Evolutionary conservation across 2,113 vertebrate genomes (phyloP).

Genomic region (Forbesichthys agassizii): DNA sequence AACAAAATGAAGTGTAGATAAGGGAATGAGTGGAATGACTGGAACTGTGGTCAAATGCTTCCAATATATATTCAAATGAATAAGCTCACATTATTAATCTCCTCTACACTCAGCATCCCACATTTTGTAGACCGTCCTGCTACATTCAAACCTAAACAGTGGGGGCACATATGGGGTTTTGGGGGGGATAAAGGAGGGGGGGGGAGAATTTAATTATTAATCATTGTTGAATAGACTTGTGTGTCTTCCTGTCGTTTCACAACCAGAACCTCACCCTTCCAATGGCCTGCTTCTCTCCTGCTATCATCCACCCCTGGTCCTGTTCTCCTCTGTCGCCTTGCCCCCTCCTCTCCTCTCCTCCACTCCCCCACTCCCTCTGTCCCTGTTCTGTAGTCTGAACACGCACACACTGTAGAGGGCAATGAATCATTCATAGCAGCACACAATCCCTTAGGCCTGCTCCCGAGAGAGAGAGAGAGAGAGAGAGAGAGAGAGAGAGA

Average conservation of each 20-base stretch:
- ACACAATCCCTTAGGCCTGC: slow-evolving; percentile 60
- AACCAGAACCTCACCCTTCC: not conserved
- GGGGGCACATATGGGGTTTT: too few species aligned
- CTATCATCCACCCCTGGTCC: not conserved
- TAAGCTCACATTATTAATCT: not conserved
- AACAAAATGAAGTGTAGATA: not conserved
- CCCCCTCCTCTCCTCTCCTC: too few species aligned
- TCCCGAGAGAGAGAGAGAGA: slow-evolving; percentile 26
- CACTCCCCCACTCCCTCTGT: not conserved
- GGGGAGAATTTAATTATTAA: not conserved
- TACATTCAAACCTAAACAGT: too few species aligned
- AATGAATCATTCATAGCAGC: slow-evolving; percentile 74
- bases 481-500: slow-evolving; percentile 21
- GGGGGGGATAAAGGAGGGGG: too few species aligned
- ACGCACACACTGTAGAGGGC: slow-evolving; percentile 52
- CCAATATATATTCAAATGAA: slow-evolving; percentile 43
- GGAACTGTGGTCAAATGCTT: slow-evolving; percentile 15
- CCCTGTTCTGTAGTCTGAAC: slow-evolving; percentile 53
- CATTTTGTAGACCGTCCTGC: too few species aligned
- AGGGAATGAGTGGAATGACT: not conserved
- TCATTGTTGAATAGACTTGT: too few species aligned
- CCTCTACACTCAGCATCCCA: too few species aligned
- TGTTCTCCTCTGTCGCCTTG: not conserved
- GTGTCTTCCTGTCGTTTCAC: not conserved
- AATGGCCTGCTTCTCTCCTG: not conserved